Conservation (phyloP, 1,140 invertebrate genomes). For the Bombus sylvicola region DNA sequence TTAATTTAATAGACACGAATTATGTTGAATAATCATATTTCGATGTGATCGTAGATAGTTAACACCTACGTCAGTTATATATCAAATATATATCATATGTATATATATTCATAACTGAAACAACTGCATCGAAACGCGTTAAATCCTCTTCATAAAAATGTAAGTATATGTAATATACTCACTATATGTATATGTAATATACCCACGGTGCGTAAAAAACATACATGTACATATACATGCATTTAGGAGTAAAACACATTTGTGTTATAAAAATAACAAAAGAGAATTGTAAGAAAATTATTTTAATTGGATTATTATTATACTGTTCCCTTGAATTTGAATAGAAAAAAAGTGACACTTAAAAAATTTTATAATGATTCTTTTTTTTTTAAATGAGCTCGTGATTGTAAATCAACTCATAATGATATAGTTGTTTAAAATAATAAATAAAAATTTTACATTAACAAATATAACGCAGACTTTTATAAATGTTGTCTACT, state of each 20-base stretch:
- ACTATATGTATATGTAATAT: constrained; percentile 37
- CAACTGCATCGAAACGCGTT: constrained; percentile 47
- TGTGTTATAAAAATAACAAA: constrained; percentile 56
- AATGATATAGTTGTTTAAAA: neutral
- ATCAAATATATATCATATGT: constrained; percentile 14
- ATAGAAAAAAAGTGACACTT: constrained; percentile 15
- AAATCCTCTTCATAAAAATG: constrained; percentile 24
- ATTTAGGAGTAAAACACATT: constrained; percentile 49
- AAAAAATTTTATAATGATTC: neutral
- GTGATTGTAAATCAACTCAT: neutral
- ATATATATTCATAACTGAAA: constrained; percentile 35
- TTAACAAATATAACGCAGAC: neutral
- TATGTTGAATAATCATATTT: constrained; percentile 35
- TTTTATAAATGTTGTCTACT: constrained; percentile 5
- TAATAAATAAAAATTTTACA: constrained; percentile 20
- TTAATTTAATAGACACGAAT: constrained; percentile 43
- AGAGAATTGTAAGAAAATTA: constrained; percentile 31
- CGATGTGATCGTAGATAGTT: constrained; percentile 40
- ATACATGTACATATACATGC: constrained; percentile 56
- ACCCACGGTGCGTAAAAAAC: constrained; percentile 52
- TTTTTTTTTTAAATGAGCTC: neutral
- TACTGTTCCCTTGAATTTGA: constrained; percentile 17
- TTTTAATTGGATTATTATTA: constrained; percentile 48
- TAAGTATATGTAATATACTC: constrained; percentile 41
- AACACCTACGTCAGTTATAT: constrained; percentile 34